Evolutionary conservation across 2,797 vertebrate genomes (phyloP).

Genomic region (Staurois parvus): DNA sequence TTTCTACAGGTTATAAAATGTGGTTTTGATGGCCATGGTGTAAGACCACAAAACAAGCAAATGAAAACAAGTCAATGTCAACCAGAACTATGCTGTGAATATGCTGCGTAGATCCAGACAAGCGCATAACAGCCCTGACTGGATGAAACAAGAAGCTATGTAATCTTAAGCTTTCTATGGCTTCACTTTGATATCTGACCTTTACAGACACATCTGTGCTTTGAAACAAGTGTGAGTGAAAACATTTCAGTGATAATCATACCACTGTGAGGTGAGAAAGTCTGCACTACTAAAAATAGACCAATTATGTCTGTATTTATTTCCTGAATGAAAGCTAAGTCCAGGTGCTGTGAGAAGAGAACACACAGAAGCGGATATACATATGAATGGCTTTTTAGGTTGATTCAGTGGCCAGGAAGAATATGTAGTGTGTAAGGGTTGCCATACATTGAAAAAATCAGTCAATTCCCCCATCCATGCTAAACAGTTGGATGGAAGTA

Average conservation of each 20-base stretch:
- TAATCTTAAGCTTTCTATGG: slow-evolving; percentile 51
- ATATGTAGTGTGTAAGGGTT: background rate
- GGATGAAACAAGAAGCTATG: slow-evolving; percentile 54
- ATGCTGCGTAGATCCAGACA: slow-evolving; percentile 38
- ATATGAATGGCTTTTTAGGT: background rate
- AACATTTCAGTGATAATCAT: slow-evolving; percentile 59
- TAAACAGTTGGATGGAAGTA: too few species aligned
- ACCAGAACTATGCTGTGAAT: slow-evolving; percentile 15
- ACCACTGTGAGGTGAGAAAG: slow-evolving; percentile 55
- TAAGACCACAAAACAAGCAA: slow-evolving; percentile 39
- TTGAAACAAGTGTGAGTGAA: slow-evolving; percentile 27
- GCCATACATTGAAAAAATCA: too few species aligned
- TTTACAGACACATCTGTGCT: slow-evolving; percentile 60
- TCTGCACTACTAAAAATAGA: slow-evolving; percentile 40
- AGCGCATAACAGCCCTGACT: slow-evolving; percentile 15
- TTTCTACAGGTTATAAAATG: slow-evolving; percentile 6
- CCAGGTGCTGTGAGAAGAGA: slow-evolving; percentile 8
- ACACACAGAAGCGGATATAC: slow-evolving; percentile 3
- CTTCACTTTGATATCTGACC: slow-evolving; percentile 61
- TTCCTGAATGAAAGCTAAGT: background rate
- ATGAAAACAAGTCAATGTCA: slow-evolving; percentile 22
- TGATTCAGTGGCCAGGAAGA: background rate
- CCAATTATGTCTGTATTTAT: slow-evolving; percentile 35
- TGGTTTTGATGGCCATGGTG: slow-evolving; percentile 7
- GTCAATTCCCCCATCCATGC: too few species aligned